Conservation (phyloP, 2,797 vertebrate species). For the Gastrophryne carolinensis region DNA sequence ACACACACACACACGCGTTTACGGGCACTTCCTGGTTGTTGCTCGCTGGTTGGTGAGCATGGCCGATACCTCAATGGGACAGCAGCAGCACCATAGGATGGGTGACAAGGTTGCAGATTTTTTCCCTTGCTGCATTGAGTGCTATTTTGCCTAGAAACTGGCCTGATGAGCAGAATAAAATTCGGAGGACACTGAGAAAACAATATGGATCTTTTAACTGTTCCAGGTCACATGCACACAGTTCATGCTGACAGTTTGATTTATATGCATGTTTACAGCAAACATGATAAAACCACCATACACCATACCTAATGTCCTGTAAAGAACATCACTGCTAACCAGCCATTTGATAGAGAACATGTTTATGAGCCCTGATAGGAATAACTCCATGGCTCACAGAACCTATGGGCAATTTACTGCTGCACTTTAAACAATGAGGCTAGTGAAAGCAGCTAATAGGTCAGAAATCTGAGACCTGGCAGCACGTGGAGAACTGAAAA, state of each 20-base stretch:
- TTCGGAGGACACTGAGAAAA: background rate
- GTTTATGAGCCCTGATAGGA: conserved; percentile 21
- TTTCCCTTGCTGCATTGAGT: background rate
- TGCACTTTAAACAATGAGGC: conserved; percentile 8
- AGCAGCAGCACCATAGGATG: no score
- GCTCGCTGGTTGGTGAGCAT: background rate
- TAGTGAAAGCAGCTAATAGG: conserved; percentile 8
- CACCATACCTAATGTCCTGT: conserved; percentile 1
- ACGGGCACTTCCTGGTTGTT: no score
- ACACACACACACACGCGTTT: no score
- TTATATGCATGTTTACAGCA: conserved; percentile 34
- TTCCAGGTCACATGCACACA: conserved; percentile 3
- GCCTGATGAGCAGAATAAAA: background rate
- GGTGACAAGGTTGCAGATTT: no score
- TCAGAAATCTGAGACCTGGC: conserved; percentile 21
- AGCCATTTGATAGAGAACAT: background rate
- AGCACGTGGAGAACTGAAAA: background rate
- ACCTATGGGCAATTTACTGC: conserved; percentile 13
- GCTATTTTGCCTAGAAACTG: no score
- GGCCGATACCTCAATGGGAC: background rate
- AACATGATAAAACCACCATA: conserved; percentile 25
- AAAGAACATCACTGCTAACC: conserved; percentile 22
- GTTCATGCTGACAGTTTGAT: conserved; percentile 21
- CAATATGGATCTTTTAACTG: background rate
- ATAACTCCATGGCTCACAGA: conserved; percentile 7